These are phyloP conservation scores for Phoenicopterus ruber DNA, from an alignment of 2,113 vertebrate species.

Conservation along the genomic window DNA sequence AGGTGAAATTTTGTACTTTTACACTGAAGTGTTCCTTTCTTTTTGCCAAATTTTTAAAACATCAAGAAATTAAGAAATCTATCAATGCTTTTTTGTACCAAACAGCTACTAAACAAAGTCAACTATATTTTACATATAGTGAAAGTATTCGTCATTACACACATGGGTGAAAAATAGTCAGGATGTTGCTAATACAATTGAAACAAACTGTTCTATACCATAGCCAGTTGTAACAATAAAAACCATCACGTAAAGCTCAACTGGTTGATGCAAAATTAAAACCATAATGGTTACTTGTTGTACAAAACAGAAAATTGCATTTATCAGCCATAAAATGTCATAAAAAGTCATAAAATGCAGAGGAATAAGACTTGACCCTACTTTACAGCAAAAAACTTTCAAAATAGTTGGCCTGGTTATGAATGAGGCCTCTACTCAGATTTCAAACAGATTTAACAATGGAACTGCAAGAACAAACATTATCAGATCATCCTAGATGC, in stretches of 20 bases:
- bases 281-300: neutral
- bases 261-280: neutral
- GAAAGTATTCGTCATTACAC: neutral
- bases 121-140: neutral
- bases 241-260: neutral
- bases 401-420: neutral
- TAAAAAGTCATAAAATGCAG: neutral
- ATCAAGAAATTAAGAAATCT: neutral
- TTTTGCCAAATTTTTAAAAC: neutral
- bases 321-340: neutral
- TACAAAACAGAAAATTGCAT: neutral
- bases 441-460: neutral
- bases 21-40: neutral
- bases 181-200: slow-evolving; percentile 14
- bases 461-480: neutral
- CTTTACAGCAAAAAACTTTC: neutral
- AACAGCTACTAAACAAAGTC: neutral
- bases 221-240: neutral
- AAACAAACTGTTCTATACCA: slow-evolving; percentile 20
- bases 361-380: neutral
- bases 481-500: neutral
- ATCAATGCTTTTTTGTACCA: neutral
- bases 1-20: neutral
- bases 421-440: neutral
- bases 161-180: neutral